Conservation (phyloP, 2,113 vertebrate genomes). For the Gracilinanus agilis region DNA sequence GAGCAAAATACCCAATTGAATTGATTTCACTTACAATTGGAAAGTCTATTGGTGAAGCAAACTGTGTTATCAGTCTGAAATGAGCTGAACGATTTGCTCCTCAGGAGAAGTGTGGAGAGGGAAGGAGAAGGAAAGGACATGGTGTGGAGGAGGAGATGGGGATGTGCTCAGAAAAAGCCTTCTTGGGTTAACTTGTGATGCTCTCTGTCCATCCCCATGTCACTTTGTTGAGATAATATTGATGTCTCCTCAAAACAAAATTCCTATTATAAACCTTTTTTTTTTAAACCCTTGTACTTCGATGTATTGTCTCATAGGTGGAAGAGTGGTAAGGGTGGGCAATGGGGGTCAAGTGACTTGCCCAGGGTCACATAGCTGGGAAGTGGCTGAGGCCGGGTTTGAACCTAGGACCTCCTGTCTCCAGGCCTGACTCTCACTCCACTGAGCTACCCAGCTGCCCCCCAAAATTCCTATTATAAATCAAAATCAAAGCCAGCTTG, state of each 20-base stretch:
- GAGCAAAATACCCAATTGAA: background rate
- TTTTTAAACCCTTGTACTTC: too few relatives aligned
- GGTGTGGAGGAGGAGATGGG: background rate
- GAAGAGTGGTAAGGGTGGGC: too few relatives aligned
- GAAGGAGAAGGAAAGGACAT: background rate
- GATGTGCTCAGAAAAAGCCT: background rate
- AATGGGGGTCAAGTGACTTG: too few relatives aligned
- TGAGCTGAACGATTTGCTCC: accelerated
- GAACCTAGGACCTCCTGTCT: too few relatives aligned
- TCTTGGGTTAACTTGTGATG: background rate
- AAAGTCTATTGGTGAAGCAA: background rate
- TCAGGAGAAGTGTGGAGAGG: accelerated
- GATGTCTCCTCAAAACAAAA: background rate
- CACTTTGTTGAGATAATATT: background rate
- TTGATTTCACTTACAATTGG: background rate
- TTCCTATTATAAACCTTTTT: background rate
- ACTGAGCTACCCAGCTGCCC: too few relatives aligned
- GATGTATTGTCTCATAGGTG: too few relatives aligned
- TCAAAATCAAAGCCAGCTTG: background rate
- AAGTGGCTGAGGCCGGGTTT: too few relatives aligned
- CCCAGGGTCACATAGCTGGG: too few relatives aligned
- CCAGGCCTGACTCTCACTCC: too few relatives aligned
- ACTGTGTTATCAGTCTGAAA: background rate
- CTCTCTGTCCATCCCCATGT: background rate
- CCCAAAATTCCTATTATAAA: background rate